Evolutionary conservation across 1,140 invertebrate species (phyloP), one percentile per base, ranked within the genome.

Genomic region (Meloidogyne exigua): DNA sequence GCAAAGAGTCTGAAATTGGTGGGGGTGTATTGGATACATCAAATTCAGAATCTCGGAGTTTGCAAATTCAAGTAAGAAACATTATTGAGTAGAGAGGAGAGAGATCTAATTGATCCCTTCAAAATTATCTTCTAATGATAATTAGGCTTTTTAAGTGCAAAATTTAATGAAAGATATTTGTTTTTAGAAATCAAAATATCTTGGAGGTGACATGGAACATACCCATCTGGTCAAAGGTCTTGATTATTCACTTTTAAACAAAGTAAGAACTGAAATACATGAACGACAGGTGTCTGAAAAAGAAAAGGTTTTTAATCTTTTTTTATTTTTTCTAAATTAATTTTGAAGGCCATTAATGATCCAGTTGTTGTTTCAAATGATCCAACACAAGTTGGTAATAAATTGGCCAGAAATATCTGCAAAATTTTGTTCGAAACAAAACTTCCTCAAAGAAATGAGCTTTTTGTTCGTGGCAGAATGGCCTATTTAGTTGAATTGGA

Each of bases 141-240:
- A n/a, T n/a, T n/a, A n/a, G n/a, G n/a, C n/a, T n/a, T n/a, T n/a
- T n/a, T n/a, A n/a, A n/a, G n/a, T n/a, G n/a, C n/a, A n/a, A n/a
- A n/a, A n/a, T 13, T 73, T 21, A 68, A 26, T 7, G 12, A 12
- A 28, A 75, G 28, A 39, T 23, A 3, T 9, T 73, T 12, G 32
- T 64, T 28, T 82, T 76, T 94, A 98, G 88, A 95, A 99, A 88
- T 99, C 96, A 0, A 99, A 99, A 90, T 99, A 95, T 89, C 93
- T 99, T 89, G 97, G 97, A 88, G 97, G 97, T 91, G 97, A 99
- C 88, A 98, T 99, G 93, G 95, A 98, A 82, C 96, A 99, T 85
- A 99, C 97, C 88, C 97, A 99, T 89, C 96, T 99, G 90, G 79
- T 99, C 71, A 99, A 99, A 90, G 97, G 97, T 88, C 90, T 99